Percentiles rank a stretch among this genome's conserved stretches.
Conservation (phyloP, 2,888 invertebrate genomes). For the Meghimatium bilineatum region DNA sequence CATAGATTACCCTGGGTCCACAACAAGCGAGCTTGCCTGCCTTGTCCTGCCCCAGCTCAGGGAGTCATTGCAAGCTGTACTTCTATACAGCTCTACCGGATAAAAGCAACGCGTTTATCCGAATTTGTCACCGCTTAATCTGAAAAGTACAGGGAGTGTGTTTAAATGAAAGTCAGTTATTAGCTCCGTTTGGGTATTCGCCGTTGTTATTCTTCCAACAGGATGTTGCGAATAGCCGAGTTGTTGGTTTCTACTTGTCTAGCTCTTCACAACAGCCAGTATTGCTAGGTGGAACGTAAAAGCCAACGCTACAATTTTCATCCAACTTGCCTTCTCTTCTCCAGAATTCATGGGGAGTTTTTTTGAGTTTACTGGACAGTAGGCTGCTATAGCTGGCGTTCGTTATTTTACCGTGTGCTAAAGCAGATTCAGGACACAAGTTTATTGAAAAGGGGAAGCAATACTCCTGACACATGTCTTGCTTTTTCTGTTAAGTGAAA, state of each 20-base stretch:
- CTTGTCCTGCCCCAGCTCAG: conserved; percentile 46
- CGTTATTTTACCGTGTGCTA: conserved; percentile 32
- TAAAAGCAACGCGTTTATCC: conserved; percentile 33
- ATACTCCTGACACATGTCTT: conserved; percentile 20
- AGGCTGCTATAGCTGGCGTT: conserved; percentile 36
- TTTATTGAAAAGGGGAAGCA: conserved; percentile 31
- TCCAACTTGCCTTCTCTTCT: conserved; percentile 10
- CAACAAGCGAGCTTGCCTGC: conserved; percentile 40
- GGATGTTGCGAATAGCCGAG: conserved; percentile 34
- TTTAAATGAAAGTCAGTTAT: not conserved
- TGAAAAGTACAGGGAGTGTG: not conserved
- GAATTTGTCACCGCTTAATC: not conserved
- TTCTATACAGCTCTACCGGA: not conserved
- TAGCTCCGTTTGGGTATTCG: conserved; percentile 3
- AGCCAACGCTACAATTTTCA: conserved; percentile 37
- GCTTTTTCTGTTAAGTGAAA: not conserved
- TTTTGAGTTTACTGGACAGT: conserved; percentile 32
- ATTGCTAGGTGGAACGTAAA: conserved; percentile 47
- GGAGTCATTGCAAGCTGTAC: conserved; percentile 44
- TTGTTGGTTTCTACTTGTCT: conserved; percentile 14
- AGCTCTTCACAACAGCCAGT: conserved; percentile 44
- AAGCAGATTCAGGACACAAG: not conserved
- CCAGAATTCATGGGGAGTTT: conserved; percentile 23
- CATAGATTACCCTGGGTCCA: conserved; percentile 53
- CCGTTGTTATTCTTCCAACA: not conserved